Conservation (phyloP, 2,888 invertebrate genomes). For the Volucella bombylans region DNA sequence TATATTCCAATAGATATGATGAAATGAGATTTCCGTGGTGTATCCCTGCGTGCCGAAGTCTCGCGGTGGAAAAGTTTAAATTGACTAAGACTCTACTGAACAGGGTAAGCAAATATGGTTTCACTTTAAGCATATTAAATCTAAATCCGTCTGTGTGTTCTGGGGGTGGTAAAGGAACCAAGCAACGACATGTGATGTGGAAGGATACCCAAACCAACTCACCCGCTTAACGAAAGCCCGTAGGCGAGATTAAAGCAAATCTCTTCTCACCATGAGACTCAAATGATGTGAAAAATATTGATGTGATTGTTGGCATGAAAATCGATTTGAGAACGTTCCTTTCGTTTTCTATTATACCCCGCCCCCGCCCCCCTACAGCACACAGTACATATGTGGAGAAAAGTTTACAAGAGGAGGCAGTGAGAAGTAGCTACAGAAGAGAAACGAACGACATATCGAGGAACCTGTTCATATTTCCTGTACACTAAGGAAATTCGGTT, state of each 20-base stretch:
- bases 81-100: slow-evolving; percentile 11
- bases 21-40: slow-evolving; percentile 17
- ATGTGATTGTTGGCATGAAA: slow-evolving; percentile 62
- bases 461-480: slow-evolving; percentile 56
- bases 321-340: slow-evolving; percentile 55
- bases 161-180: not conserved
- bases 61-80: slow-evolving; percentile 31
- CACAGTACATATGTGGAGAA: not conserved
- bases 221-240: not conserved
- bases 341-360: slow-evolving; percentile 8
- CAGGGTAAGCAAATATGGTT: slow-evolving; percentile 6
- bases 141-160: slow-evolving; percentile 10
- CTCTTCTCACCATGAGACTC: slow-evolving; percentile 54
- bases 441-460: slow-evolving; percentile 17
- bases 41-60: not conserved
- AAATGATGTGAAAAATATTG: slow-evolving; percentile 63
- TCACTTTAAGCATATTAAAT: slow-evolving; percentile 33
- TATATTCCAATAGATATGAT: not conserved
- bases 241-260: slow-evolving; percentile 48
- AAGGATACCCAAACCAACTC: not conserved
- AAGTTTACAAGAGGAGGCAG: slow-evolving; percentile 15
- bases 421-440: slow-evolving; percentile 2
- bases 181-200: not conserved
- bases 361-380: too few species aligned
- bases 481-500: slow-evolving; percentile 45